Base-by-base conservation (phyloP, 2,888 invertebrate species). In the Crematogaster levior region DNA sequence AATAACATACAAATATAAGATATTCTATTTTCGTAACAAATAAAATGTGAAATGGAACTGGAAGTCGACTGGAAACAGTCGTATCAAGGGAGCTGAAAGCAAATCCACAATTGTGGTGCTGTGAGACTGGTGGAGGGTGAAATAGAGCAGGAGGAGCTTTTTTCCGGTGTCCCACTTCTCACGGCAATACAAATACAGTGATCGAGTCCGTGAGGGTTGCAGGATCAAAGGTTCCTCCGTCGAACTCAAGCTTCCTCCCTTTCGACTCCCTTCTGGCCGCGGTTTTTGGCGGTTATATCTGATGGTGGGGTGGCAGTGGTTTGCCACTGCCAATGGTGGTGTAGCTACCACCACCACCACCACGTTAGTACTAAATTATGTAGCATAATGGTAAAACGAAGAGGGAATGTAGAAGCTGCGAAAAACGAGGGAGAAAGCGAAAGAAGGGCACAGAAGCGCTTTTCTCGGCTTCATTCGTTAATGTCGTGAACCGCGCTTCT, bases 391-490 rank as follows among this genome's bases (percentile, higher is more conserved):
- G 82, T 70, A 81, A 48, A 70, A 83, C 37, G n/a, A 51, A 73
- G 72, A 43, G 58, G 30, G 80, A 43, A 37, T 30, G 24, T 51
- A 58, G 51, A 9, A 75, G 61, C 43, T 27, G 40, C 37, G 68
- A n/a, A 63, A 82, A 70, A 40, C 63, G 63, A 56, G 70, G 60
- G 81, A 75, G 79, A 70, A 65, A 77, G 68, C 61, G 66, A 51
- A 60, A 74, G 56, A 84, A 60, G 63, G 63, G 75, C 56, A 79
- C 66, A 48, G 65, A 68, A 24, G 86, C 89, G 89, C 88, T 88
- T 92, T 90, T 90, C 89, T 87, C 87, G 75, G 91, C 91, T 91
- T 83, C 91, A 93, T 93, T 88, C 91, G 92, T 92, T 92, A 93
- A 90, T 88, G 92, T 92, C 92, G 90, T 83, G 85, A 88, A 86